phyloP scores from a whole-genome alignment of 2,888 invertebrate genomes.

The Smittia sp. region DNA sequence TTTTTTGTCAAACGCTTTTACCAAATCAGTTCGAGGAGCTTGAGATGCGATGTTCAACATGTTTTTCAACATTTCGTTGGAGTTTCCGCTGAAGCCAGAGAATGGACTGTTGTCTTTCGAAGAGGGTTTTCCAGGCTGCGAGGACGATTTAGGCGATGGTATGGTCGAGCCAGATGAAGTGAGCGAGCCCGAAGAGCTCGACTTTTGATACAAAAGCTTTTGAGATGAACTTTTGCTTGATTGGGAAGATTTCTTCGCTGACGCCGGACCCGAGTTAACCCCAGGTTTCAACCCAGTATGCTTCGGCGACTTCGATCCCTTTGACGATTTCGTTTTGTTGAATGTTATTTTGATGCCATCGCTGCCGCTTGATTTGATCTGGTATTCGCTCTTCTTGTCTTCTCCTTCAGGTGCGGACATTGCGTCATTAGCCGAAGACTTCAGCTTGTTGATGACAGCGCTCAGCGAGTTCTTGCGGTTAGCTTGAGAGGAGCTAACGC shows the following conservation, averaged over 20 bases:
- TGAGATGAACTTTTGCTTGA: slow-evolving; percentile 44
- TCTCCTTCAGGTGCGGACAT: slow-evolving; percentile 50
- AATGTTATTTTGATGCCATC: slow-evolving; percentile 90
- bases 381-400: slow-evolving; percentile 76
- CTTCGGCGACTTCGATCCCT: slow-evolving; percentile 65
- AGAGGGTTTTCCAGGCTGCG: neutral
- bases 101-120: slow-evolving; percentile 27
- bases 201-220: slow-evolving; percentile 50
- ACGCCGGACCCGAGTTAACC: slow-evolving; percentile 82
- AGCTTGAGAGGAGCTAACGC: slow-evolving; percentile 61
- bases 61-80: slow-evolving; percentile 33
- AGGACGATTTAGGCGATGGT: slow-evolving; percentile 27
- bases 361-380: slow-evolving; percentile 78
- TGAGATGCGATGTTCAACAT: slow-evolving; percentile 53
- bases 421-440: slow-evolving; percentile 58
- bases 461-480: slow-evolving; percentile 72
- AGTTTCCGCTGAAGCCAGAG: slow-evolving; percentile 45
- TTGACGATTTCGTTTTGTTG: slow-evolving; percentile 68
- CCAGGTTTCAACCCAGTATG: slow-evolving; percentile 67
- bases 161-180: slow-evolving; percentile 46
- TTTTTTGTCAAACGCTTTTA: slow-evolving; percentile 74
- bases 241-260: slow-evolving; percentile 59
- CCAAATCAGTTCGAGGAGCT: slow-evolving; percentile 68
- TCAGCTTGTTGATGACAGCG: slow-evolving; percentile 83
- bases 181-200: slow-evolving; percentile 51